Base-by-base conservation (phyloP, 2,113 vertebrate genomes). In the Seriola aureovittata region DNA sequence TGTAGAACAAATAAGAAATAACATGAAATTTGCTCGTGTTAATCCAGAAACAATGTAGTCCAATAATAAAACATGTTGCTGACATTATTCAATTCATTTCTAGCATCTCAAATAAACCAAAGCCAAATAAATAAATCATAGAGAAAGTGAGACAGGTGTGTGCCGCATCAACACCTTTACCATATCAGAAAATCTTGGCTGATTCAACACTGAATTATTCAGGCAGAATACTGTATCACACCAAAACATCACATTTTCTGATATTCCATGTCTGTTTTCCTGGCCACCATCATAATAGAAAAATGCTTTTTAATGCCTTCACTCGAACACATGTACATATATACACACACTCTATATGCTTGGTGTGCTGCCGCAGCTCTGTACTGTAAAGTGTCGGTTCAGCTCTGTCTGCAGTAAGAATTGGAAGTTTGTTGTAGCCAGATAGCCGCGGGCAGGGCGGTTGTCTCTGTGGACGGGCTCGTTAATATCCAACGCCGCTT, bases 371-470 rank as follows among this genome's bases (percentile, higher is more conserved):
- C 70, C 25, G 71, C 4, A 1, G 46, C 19, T 72, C 23, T 42
- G 19, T 32, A 52, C 10, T 32, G 78, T 81, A 44, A 46, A 62
- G 34, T 67, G 21, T 79, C 5, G 38, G 55, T 65, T 85, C 70
- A 76, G 54, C 40, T 84, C 64, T 70, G 60, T 78, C 85, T 86
- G 55, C 84, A 77, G 34, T 70, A 38, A 76, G 57, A 85, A 70
- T 9, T 29, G 25, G 62, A 67, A 11, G 65, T 68, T 67, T 73
- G 78, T 44, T 78, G 74, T 57, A 65, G 72, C 63, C 57, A 3
- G 40, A 44, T 52, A 40, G 50, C 84, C 88, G 0, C 5, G 5
- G 67, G 82, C 54, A 16, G 36, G 21, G 0, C 48, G 63, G 11
- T 8, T 7, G 64, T 88, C 88, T 82, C 86, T 50, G 67, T 42